Evolutionary conservation across 2,888 invertebrate species (phyloP), one percentile per base, ranked within the genome.

Genomic region (Cheilosia variabilis): DNA sequence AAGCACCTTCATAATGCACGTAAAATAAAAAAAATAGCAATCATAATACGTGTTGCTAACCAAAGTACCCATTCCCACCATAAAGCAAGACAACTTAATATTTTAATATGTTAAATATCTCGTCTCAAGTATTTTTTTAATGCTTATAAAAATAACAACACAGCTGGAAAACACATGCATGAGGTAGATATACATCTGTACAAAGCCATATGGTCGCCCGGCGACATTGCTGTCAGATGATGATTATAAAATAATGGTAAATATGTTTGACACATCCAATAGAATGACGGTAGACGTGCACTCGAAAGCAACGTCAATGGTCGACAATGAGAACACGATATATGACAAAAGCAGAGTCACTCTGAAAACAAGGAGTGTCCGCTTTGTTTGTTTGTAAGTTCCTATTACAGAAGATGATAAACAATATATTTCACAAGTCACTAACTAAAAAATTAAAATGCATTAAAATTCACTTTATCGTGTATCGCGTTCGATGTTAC

Each of bases 71-170:
- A 31, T 37, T 10, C 34, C 17, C 19, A 47, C 47, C 9, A 45
- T n/a, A 69, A 71, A 75, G 27, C 53, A 52, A 77, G 45, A 68
- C 60, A 43, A 58, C 47, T 68, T 68, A 53, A 68, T 27, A 60
- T 60, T 77, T 77, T 60, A 55, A 68, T 68, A 77, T 62, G 77
- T 45, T 69, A 77, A 77, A 47, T 47, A 77, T 62, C 53, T 60
- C 34, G 58, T 22, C 31, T 76, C 2, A 50, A 60, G 5, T 27
- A 6, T 41, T 66, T 68, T 43, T 60, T 68, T n/a, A 53, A 9
- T 69, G 76, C 52, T 68, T 76, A 68, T 76, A 68, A 65, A 76
- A 76, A 76, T 76, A 76, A 68, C 58, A 58, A 52, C 37, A 76
- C 66, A 68, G 53, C 68, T 77, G 69, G 60, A 77, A 76, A 66